Base-by-base conservation (phyloP, 2,797 vertebrate species). In the Epinephelus coioides region DNA sequence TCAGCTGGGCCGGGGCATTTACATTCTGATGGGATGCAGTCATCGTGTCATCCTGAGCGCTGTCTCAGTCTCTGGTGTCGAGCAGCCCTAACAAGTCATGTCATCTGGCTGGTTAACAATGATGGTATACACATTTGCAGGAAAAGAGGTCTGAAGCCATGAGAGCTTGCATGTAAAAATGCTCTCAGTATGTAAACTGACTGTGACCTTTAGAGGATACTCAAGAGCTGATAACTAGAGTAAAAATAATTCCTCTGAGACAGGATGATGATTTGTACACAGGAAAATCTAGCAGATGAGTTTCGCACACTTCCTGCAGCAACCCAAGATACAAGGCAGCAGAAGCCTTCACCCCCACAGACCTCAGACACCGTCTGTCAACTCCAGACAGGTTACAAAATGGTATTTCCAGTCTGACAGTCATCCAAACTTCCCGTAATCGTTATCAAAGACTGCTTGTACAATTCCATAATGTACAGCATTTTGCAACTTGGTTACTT, bases 21-120 rank as follows among this genome's bases (percentile, higher is more conserved):
- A 85, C 90, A 93, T 92, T 94, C 91, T 90, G 86, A 85, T 78
- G 83, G 74, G 75, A 86, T 91, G 82, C 71, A 85, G 80, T 90
- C 87, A 91, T 63, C 30, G 73, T 86, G 81, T 89, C 79, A 86
- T 77, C 81, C 86, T 72, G 60, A 75, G 53, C 50, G 21, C 60
- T 34, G 46, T 73, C 85, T 74, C 85, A 38, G 73, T 40, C 80
- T 40, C 64, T 12, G 12, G 66, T 44, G 73, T 83, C 59, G 69
- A 71, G 80, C 21, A 2, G 18, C 66, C 51, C 66, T 19, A 74
- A 83, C 77, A 50, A 82, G 70, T 66, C 69, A 40, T 70, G 76
- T 73, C 82, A 68, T 78, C 76, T 49, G 34, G 83, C 61, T 5
- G 53, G 4, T 53, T 43, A 65, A 84, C 61, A 55, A 78, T 50